Base-by-base conservation (phyloP, 2,888 invertebrate species). In the Antheraea assamensis region DNA sequence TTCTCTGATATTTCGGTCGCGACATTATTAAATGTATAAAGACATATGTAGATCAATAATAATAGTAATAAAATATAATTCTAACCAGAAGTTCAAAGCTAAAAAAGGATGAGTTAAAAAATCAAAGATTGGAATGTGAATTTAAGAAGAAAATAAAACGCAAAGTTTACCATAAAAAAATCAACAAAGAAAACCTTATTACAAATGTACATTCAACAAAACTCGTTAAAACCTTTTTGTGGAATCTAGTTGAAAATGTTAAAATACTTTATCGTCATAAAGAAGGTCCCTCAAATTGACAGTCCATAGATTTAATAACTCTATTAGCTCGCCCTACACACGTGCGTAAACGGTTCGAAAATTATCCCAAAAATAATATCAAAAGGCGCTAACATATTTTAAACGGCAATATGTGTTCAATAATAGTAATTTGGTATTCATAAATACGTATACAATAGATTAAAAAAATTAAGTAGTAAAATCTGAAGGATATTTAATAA, bases 281-380 rank as follows among this genome's bases (percentile, higher is more conserved):
- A 68, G n/a, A 68, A 35, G 35, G n/a, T 68, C 35, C 68, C 68
- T 35, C n/a, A 68, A 68, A 19, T 35, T 68, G 68, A 35, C 68
- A 68, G 35, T 68, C 35, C 68, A 68, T 68, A 68, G 68, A 68
- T 68, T 68, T 68, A 68, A 68, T 68, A 68, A 68, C 68, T 68
- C 68, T 68, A 68, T 68, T 68, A 68, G 35, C 35, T n/a, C 35
- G 35, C 68, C 68, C 68, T 68, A n/a, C 68, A 21, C 35, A 35
- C 68, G 68, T 68, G 68, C 68, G 68, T 68, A 68, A 68, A 68
- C 68, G 68, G 35, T 35, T 68, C 31, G 35, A 68, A 68, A 68
- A 68, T 35, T 68, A 35, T 35, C 21, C 35, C 21, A 68, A 68
- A 35, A 68, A 68, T 35, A 68, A 68, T 68, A 35, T 68, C 21